Evolutionary conservation across 2,113 vertebrate genomes (phyloP), one percentile per base, ranked within the genome.

Genomic region (Perca schrenkii): DNA sequence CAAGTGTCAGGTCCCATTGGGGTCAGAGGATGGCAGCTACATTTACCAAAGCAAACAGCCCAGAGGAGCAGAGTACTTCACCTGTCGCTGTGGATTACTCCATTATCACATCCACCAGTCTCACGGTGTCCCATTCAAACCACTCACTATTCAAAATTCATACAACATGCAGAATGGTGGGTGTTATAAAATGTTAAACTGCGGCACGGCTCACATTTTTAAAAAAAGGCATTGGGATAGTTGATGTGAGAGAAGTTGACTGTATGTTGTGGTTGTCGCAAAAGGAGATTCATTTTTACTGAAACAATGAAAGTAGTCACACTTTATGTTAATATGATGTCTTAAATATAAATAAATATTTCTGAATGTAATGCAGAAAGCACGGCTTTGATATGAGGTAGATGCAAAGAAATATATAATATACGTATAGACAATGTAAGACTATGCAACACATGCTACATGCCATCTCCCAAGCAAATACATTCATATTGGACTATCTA

Each of bases 1-100:
- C 78, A 83, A 68, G 86, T 94, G 93, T 94, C 93, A 93, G 47
- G 83, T 94, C 93, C 90, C 91, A 94, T 94, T 94, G 93, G 89
- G 93, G 92, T 93, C 93, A 93, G 79, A 74, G 8, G 22, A 92
- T 70, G 75, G 89, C 34, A 46, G 76, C 79, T 89, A 91, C 92
- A 88, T 88, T 92, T 91, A 94, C 89, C 91, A 92, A 88, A 90
- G 89, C 88, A 90, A 92, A 92, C 93, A 89, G 89, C 87, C 78
- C 67, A 68, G 87, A 90, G 87, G 83, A 90, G 83, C 86, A 86
- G 84, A 90, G 91, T 89, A 89, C 90, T 92, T 91, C 90, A 93
- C 89, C 88, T 93, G 93, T 94, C 92, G 56, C 81, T 75, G 88
- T 81, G 66, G 74, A 93, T 94, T 86, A 91, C 63, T 76, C 71